These are phyloP conservation scores for Drosophila ironensis DNA, from an alignment of 1,140 invertebrate species.

Conservation along the genomic window DNA sequence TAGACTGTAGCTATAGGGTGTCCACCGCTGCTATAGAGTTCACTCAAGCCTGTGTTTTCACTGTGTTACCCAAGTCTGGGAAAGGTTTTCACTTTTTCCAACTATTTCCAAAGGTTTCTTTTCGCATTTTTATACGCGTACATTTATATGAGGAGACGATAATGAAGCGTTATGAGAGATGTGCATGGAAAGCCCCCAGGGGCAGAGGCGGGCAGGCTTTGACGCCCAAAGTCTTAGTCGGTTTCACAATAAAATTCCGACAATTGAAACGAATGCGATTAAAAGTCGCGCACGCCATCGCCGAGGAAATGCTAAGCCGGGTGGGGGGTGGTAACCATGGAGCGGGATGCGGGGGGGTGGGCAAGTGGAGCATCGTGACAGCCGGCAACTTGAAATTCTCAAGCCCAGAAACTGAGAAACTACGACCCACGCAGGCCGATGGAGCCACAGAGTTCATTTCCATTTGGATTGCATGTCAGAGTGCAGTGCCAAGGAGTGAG, in stretches of 20 bases:
- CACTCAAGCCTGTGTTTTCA: too few relatives aligned
- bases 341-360: not conserved
- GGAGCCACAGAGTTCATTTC: conserved; percentile 66
- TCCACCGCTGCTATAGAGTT: too few relatives aligned
- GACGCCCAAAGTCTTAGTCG: conserved; percentile 55
- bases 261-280: conserved; percentile 78
- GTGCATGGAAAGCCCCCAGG: conserved; percentile 4
- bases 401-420: conserved; percentile 29
- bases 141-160: conserved; percentile 31
- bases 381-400: conserved; percentile 40
- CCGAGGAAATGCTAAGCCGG: conserved; percentile 24
- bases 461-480: conserved; percentile 72
- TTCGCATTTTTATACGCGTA: conserved; percentile 25
- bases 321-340: not conserved
- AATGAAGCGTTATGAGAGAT: conserved; percentile 60
- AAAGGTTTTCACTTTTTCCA: conserved; percentile 64
- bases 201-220: conserved; percentile 9
- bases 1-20: too few relatives aligned
- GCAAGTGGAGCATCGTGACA: conserved; percentile 74
- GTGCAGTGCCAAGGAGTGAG: conserved; percentile 6
- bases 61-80: conserved; percentile 33
- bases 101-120: conserved; percentile 25
- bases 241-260: conserved; percentile 77
- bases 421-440: conserved; percentile 54
- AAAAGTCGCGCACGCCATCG: conserved; percentile 70